Evolutionary conservation across 2,113 vertebrate species (phyloP).

Genomic region (Amphilophus citrinellus): DNA sequence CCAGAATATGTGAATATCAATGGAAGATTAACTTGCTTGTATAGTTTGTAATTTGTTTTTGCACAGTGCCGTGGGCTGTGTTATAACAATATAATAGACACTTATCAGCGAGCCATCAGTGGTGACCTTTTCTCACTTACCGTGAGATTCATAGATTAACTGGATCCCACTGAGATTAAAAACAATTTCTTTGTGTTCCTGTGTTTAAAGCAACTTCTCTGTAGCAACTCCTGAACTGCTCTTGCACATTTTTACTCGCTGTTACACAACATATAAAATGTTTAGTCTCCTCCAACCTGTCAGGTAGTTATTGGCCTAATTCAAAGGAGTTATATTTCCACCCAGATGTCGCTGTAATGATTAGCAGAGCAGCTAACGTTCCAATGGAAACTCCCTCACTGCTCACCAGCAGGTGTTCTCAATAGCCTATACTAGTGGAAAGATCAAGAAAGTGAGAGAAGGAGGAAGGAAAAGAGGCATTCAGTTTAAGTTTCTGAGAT

Average conservation of each 20-base stretch:
- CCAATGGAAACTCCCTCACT: constrained; percentile 77
- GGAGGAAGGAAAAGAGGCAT: not conserved
- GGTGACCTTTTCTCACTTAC: not conserved
- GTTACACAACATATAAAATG: constrained; percentile 44
- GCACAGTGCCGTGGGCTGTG: not conserved
- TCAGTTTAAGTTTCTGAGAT: not conserved
- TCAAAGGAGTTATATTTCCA: constrained; percentile 64
- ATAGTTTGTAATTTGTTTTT: not conserved
- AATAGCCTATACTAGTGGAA: constrained; percentile 29
- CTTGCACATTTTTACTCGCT: constrained; percentile 53
- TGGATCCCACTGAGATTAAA: constrained; percentile 11
- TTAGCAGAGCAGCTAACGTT: constrained; percentile 76
- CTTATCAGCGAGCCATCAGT: not conserved
- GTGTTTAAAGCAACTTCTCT: constrained; percentile 62
- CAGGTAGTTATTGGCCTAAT: constrained; percentile 28
- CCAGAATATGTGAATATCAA: not conserved
- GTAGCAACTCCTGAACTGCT: constrained; percentile 47
- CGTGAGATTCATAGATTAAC: not conserved
- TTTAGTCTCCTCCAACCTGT: constrained; percentile 11
- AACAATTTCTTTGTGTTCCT: constrained; percentile 53
- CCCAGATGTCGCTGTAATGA: constrained; percentile 70
- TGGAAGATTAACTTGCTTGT: not conserved
- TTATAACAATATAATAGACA: not conserved
- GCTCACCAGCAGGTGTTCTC: constrained; percentile 70
- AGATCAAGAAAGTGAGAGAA: constrained; percentile 26